Percentiles rank a stretch among this genome's conserved stretches.
Conservation (phyloP, 2,888 invertebrate species). For the Ditula angustiorana region DNA sequence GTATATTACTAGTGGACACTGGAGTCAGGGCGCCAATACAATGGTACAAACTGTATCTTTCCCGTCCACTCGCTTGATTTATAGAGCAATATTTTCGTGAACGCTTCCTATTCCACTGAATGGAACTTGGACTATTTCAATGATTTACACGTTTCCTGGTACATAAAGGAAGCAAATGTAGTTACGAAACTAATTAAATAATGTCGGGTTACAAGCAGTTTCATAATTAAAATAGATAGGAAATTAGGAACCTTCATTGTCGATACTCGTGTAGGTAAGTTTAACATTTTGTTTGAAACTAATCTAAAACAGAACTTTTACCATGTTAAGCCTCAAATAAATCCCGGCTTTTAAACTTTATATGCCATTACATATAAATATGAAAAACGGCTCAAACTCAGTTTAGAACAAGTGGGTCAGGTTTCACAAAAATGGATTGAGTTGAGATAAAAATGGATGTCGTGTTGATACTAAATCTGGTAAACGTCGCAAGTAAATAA, state of each 20-base stretch:
- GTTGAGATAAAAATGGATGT: not conserved
- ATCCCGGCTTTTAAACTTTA: not conserved
- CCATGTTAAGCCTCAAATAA: not conserved
- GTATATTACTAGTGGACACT: constrained; percentile 67
- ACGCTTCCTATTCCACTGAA: constrained; percentile 55
- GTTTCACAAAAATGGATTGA: not conserved
- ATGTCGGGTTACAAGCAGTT: not conserved
- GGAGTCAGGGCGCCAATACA: constrained; percentile 62
- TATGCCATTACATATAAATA: not conserved
- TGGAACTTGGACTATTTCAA: constrained; percentile 56
- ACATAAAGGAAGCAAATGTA: constrained; percentile 28
- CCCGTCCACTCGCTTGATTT: constrained; percentile 64
- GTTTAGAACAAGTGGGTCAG: not conserved
- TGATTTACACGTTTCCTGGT: constrained; percentile 56
- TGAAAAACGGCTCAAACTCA: not conserved
- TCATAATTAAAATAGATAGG: constrained; percentile 13
- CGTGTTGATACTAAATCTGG: not conserved
- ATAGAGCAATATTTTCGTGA: constrained; percentile 66
- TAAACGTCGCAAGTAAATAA: too few relatives aligned
- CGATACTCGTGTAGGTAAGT: not conserved
- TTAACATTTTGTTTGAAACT: not conserved
- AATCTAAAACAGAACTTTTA: not conserved
- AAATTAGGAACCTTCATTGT: too few relatives aligned
- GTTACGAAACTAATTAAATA: constrained; percentile 31
- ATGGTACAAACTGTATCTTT: constrained; percentile 61